A percentile compares a stretch with the other conserved stretches of the same genome.
These are phyloP conservation scores for Columba livia DNA, from an alignment of 2,113 vertebrate species.

Conservation along the genomic window DNA sequence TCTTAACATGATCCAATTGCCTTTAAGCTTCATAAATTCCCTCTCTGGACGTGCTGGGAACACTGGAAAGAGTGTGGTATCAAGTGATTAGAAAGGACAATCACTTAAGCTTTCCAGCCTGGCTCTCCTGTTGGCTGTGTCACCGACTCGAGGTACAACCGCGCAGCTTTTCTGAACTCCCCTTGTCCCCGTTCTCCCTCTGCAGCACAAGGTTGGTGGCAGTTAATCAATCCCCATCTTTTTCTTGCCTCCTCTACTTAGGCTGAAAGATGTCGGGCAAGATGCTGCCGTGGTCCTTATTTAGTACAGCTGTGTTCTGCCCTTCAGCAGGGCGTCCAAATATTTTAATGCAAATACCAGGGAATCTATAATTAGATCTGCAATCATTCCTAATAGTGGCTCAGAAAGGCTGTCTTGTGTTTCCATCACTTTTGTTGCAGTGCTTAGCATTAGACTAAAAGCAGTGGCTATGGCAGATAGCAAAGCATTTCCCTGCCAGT, in stretches of 20 bases:
- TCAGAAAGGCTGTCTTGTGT: background rate
- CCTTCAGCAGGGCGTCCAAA: background rate
- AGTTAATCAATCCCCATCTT: background rate
- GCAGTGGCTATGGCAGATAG: background rate
- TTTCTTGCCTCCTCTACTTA: background rate
- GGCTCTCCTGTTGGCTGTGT: background rate
- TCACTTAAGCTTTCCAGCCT: background rate
- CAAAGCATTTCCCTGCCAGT: background rate
- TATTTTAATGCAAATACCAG: background rate
- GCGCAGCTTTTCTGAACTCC: background rate
- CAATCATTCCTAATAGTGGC: background rate
- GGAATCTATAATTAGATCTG: constrained; percentile 6
- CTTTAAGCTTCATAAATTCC: background rate
- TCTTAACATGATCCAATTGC: background rate
- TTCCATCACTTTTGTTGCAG: background rate
- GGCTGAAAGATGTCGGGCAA: background rate
- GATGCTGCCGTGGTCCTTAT: background rate
- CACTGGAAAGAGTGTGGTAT: background rate
- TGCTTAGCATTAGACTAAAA: background rate
- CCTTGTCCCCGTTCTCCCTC: background rate
- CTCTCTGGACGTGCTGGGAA: background rate
- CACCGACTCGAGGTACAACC: accelerated
- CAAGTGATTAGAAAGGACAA: background rate
- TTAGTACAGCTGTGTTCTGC: background rate
- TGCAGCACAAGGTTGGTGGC: background rate